Conservation (phyloP, 2,797 vertebrate species). For the Bucorvus abyssinicus region DNA sequence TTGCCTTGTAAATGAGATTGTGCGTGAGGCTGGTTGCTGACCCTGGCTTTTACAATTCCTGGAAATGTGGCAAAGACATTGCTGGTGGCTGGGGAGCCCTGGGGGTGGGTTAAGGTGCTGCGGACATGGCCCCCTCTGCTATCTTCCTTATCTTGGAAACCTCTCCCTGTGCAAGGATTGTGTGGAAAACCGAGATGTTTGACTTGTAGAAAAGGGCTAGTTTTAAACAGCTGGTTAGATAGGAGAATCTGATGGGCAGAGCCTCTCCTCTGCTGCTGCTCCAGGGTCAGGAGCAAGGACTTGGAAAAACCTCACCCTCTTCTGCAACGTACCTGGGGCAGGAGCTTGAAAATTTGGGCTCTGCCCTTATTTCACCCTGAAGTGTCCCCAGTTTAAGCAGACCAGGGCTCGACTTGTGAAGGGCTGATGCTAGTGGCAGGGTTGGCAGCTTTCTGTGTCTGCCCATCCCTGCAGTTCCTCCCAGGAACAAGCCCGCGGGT, state of each 20-base stretch:
- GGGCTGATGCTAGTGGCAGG: not conserved
- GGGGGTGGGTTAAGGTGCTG: not conserved
- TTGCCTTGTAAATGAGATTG: not conserved
- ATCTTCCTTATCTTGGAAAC: not conserved
- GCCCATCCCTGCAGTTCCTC: not conserved
- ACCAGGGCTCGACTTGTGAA: not conserved
- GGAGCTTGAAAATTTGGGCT: not conserved
- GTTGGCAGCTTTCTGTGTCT: not conserved
- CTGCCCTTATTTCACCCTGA: not conserved
- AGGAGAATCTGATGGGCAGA: fast-evolving
- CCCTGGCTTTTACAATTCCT: not conserved
- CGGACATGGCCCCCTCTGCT: not conserved
- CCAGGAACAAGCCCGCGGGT: not conserved
- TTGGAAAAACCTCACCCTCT: not conserved
- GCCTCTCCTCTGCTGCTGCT: not conserved
- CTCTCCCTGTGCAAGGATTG: not conserved
- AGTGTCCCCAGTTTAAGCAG: not conserved
- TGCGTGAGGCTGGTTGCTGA: not conserved
- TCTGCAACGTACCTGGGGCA: not conserved
- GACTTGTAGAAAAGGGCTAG: not conserved
- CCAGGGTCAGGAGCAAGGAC: not conserved
- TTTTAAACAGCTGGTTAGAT: not conserved
- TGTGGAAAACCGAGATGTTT: not conserved
- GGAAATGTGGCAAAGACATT: not conserved
- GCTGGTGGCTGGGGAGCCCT: not conserved